Base-by-base conservation (phyloP, 2,797 vertebrate species). In the Cyprinodon diabolis region DNA sequence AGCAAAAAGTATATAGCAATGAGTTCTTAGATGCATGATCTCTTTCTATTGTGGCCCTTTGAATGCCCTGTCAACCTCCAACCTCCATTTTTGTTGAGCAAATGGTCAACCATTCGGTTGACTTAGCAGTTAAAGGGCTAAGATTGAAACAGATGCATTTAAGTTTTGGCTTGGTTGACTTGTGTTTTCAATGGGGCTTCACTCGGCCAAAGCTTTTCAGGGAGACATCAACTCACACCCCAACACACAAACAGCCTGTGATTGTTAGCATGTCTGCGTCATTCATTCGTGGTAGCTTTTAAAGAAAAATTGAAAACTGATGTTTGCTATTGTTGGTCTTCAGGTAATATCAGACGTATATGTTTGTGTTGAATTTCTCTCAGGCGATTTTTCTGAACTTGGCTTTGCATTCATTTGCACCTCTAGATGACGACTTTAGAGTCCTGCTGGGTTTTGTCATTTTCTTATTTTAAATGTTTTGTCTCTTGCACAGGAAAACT, bases 401-500 rank as follows among this genome's bases (percentile, higher is more conserved):
- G 30, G 30, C 30, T 30, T 30, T 30, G 2, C 2, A 30, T 30
- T 30, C 58, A 45, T 55, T 48, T 69, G 17, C 37, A 60, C 48
- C 19, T 19, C 47, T 62, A 19, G 40, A 70, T 69, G 71, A 73
- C 65, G 80, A 68, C 66, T 77, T 47, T 23, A 8, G 2, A 47
- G 17, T 73, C 56, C 45, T 43, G 1, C 9, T 5, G 19, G 10
- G 30, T 54, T 57, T n/a, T 30, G 15, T 23, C 49, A 30, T 17
- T 51, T 17, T 40, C 63, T 62, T 17, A 25, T 71, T 66, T 19
- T 74, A 19, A 30, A 40, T 40, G 21, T 58, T 40, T 49, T 54
- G 2, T 15, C 40, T n/a, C 57, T 3, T 57, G 30, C 57, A 10
- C 70, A 89, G 82, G 75, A 90, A 83, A 58, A 19, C 80, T 89